phyloP scores from a whole-genome alignment of 2,888 invertebrate genomes.

The Boloria selene region DNA sequence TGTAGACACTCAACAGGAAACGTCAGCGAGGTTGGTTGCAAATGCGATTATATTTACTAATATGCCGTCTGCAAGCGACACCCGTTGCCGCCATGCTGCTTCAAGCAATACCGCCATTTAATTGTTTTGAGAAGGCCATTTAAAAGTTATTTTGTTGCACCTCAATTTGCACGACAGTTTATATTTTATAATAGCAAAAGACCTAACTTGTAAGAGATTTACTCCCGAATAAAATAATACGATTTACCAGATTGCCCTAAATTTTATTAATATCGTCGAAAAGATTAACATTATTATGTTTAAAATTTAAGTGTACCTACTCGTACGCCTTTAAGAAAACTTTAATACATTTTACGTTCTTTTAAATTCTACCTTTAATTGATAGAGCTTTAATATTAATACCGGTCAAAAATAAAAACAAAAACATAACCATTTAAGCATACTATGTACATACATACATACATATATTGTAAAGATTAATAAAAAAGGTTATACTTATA shows the following conservation, averaged over 20 bases:
- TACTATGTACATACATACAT: no score
- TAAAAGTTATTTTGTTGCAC: slow-evolving; percentile 65
- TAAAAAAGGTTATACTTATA: no score
- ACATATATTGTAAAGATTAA: no score
- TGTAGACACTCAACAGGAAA: slow-evolving; percentile 70
- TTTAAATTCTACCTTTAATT: no score
- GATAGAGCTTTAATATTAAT: no score
- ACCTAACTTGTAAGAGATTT: not conserved
- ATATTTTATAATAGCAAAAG: not conserved
- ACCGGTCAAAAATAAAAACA: no score
- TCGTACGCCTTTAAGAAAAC: not conserved
- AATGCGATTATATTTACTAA: slow-evolving; percentile 80
- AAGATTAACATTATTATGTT: slow-evolving; percentile 9
- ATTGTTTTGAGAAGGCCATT: slow-evolving; percentile 66
- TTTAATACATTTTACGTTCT: no score
- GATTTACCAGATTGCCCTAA: not conserved
- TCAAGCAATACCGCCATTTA: slow-evolving; percentile 66
- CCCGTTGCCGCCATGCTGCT: slow-evolving; percentile 52
- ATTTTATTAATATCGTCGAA: no score
- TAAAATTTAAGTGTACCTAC: slow-evolving; percentile 19
- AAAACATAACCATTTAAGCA: no score
- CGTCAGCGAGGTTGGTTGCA: slow-evolving; percentile 76
- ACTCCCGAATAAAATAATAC: not conserved
- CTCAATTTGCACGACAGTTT: slow-evolving; percentile 51
- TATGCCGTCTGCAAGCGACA: slow-evolving; percentile 75